Percentiles rank a stretch among this genome's conserved stretches.
Conservation (phyloP, 2,113 vertebrate species). For the Axis porcinus region DNA sequence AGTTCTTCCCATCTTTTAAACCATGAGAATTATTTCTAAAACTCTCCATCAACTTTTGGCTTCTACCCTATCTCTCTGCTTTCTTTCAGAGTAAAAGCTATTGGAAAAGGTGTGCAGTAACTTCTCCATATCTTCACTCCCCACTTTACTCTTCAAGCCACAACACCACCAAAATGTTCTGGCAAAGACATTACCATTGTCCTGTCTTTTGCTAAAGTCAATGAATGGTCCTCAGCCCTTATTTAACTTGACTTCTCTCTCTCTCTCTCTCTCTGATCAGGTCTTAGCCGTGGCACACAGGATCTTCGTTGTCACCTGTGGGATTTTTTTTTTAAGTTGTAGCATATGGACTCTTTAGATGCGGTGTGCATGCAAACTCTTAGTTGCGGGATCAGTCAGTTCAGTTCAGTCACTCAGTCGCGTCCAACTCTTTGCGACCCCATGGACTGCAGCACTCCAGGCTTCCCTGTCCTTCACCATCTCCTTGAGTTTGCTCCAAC, state of each 20-base stretch:
- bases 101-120: background rate
- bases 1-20: background rate
- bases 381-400: background rate
- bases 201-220: background rate
- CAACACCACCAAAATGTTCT: background rate
- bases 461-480: background rate
- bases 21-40: background rate
- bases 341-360: background rate
- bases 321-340: background rate
- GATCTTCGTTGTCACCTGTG: rapidly evolving
- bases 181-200: background rate
- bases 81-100: background rate
- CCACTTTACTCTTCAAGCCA: background rate
- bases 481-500: background rate
- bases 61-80: background rate
- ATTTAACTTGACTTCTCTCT: background rate
- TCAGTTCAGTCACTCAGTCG: background rate
- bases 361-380: background rate
- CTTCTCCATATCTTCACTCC: background rate
- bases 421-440: background rate
- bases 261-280: background rate
- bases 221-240: background rate
- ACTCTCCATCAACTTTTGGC: background rate
- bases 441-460: background rate
- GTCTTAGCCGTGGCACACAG: background rate